These are phyloP conservation scores for Scopus umbretta DNA, from an alignment of 2,113 vertebrate species.

Conservation along the genomic window DNA sequence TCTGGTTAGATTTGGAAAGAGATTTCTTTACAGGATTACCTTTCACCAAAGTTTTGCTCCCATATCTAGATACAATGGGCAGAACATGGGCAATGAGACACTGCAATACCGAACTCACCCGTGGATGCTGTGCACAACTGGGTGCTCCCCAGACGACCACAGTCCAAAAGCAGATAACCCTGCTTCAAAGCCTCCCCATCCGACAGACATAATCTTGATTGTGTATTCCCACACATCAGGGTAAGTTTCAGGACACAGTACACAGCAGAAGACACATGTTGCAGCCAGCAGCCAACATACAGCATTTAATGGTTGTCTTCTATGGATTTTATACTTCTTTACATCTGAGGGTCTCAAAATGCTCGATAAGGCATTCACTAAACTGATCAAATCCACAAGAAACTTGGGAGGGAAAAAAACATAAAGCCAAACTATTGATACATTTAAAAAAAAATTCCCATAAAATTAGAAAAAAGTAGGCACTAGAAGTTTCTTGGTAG, in stretches of 20 bases:
- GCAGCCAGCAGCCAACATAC: neutral
- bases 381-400: neutral
- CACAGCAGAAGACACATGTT: neutral
- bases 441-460: neutral
- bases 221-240: neutral
- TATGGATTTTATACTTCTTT: neutral
- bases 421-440: neutral
- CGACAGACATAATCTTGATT: rapidly evolving
- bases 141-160: neutral
- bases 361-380: neutral
- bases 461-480: neutral
- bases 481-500: neutral
- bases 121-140: neutral
- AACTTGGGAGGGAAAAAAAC: neutral
- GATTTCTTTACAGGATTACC: neutral
- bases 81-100: neutral
- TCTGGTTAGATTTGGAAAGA: neutral
- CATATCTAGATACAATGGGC: neutral
- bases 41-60: neutral
- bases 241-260: neutral
- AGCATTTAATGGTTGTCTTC: neutral
- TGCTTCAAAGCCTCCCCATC: neutral
- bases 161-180: neutral
- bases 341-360: neutral
- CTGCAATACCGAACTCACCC: neutral